Conservation (phyloP, 2,113 vertebrate species). For the Hipposideros armiger region DNA sequence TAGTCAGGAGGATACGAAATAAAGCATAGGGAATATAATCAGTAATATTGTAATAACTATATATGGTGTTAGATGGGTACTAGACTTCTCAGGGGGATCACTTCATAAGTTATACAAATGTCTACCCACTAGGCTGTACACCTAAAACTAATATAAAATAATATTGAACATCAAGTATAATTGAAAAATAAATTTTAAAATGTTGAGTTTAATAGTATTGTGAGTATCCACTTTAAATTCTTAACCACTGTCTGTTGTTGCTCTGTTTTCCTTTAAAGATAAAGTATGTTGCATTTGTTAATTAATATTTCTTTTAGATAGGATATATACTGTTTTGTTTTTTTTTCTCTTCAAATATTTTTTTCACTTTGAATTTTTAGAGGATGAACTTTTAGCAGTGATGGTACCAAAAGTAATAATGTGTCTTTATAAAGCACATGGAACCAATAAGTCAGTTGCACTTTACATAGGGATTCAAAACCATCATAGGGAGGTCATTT, state of each 20-base stretch:
- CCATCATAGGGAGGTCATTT: not conserved
- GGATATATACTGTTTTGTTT: no score
- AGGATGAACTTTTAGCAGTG: not conserved
- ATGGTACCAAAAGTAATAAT: not conserved
- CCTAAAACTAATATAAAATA: no score
- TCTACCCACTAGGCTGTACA: no score
- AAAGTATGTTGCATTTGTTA: not conserved
- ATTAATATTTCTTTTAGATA: not conserved
- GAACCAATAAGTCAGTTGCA: accelerated
- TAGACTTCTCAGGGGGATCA: no score
- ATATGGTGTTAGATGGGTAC: no score
- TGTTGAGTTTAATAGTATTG: not conserved
- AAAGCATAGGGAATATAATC: no score
- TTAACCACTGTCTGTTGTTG: not conserved
- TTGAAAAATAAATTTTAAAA: no score
- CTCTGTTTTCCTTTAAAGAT: not conserved
- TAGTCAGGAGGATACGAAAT: no score
- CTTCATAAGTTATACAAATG: no score
- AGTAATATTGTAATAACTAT: no score
- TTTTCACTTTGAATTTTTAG: not conserved
- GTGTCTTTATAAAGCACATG: not conserved
- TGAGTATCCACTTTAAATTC: not conserved
- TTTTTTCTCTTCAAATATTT: no score
- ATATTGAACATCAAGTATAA: no score
- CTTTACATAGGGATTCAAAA: not conserved